Evolutionary conservation across 2,888 invertebrate species (phyloP).

Genomic region (Endotricha flammealis): DNA sequence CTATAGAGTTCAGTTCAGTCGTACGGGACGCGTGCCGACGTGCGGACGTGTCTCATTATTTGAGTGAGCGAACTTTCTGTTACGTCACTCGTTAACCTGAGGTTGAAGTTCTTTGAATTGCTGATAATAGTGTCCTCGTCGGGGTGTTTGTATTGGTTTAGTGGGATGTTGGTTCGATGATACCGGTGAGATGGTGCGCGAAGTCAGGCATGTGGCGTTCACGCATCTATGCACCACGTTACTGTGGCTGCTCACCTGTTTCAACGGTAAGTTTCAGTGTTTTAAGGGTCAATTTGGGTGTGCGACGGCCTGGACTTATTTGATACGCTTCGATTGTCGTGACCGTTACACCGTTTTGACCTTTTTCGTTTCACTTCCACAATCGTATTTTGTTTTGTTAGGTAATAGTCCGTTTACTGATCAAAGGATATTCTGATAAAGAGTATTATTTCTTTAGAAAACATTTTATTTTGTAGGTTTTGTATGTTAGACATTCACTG

Average conservation of each 20-base stretch:
- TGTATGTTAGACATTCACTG: no score
- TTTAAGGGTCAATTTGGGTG: constrained; percentile 40
- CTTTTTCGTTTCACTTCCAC: constrained; percentile 16
- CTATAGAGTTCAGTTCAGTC: constrained; percentile 43
- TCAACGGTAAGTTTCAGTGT: constrained; percentile 60
- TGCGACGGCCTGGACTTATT: constrained; percentile 34
- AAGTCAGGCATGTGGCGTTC: constrained; percentile 49
- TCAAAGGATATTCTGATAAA: constrained; percentile 1
- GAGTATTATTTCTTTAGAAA: no score
- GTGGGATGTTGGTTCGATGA: constrained; percentile 63
- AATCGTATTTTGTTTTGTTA: constrained; percentile 10
- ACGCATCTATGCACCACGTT: constrained; percentile 54
- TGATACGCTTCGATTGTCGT: constrained; percentile 44
- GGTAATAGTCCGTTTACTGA: constrained; percentile 6
- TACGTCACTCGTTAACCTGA: constrained; percentile 58
- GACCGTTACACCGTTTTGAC: constrained; percentile 33
- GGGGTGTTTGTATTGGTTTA: constrained; percentile 39
- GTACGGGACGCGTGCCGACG: constrained; percentile 42
- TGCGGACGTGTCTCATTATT: constrained; percentile 34
- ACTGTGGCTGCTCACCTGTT: constrained; percentile 63
- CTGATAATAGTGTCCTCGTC: constrained; percentile 35
- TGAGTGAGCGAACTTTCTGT: constrained; percentile 44
- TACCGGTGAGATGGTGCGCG: constrained; percentile 64
- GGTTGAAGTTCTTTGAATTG: constrained; percentile 46
- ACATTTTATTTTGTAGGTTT: no score